Conservation (phyloP, 2,797 vertebrate genomes). For the Selene dorsalis region DNA sequence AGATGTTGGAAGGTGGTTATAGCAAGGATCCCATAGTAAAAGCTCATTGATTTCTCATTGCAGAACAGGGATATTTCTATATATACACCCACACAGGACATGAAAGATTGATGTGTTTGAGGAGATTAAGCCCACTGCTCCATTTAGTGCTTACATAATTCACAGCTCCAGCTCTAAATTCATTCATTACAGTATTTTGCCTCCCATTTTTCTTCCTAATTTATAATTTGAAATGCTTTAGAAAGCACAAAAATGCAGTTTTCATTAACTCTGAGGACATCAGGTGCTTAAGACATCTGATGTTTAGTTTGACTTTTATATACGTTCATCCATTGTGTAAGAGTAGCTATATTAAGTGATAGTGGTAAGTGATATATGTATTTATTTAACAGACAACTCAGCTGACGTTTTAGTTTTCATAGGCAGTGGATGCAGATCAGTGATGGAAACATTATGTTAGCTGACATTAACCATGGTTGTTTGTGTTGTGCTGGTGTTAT, state of each 20-base stretch:
- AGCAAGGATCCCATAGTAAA: conserved; percentile 12
- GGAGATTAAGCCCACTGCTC: conserved; percentile 56
- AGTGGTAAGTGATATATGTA: too few species aligned
- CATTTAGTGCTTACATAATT: conserved; percentile 59
- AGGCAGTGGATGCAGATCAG: not conserved
- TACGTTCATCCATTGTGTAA: too few species aligned
- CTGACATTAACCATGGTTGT: not conserved
- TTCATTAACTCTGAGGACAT: conserved; percentile 8
- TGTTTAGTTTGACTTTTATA: not conserved
- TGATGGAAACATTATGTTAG: not conserved
- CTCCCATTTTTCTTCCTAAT: conserved; percentile 1
- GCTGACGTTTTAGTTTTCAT: not conserved
- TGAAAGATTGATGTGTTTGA: conserved; percentile 62
- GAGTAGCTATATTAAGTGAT: too few species aligned
- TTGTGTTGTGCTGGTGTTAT: not conserved
- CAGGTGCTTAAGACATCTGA: not conserved
- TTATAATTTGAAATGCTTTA: conserved; percentile 23
- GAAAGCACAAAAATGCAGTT: not conserved
- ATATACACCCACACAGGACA: conserved; percentile 25
- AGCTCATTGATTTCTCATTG: conserved; percentile 40
- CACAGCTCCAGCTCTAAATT: conserved; percentile 29
- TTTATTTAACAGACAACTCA: not conserved
- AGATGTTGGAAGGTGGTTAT: conserved; percentile 18
- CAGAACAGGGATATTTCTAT: conserved; percentile 34
- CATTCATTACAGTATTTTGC: conserved; percentile 13